Evolutionary conservation across 1,140 invertebrate species (phyloP).

Genomic region (Drosophila ananassae): DNA sequence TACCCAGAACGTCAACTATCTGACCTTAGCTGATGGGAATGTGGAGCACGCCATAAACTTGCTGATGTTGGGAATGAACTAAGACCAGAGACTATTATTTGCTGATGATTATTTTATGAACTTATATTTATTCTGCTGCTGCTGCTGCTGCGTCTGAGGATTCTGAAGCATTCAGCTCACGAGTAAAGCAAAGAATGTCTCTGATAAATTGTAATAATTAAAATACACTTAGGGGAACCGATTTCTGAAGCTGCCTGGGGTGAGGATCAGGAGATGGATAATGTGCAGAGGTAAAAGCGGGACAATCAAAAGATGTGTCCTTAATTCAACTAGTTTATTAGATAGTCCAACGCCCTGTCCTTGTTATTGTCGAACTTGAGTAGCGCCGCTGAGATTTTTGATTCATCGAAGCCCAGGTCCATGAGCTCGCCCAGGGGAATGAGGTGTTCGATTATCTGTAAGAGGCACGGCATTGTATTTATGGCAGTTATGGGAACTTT

Average conservation of each 20-base stretch:
- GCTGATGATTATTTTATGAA: conserved; percentile 19
- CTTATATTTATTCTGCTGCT: conserved; percentile 63
- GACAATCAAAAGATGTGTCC: conserved; percentile 28
- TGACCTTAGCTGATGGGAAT: conserved; percentile 92
- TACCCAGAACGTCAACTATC: conserved; percentile 92
- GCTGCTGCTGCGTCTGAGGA: conserved; percentile 26
- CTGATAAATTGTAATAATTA: conserved; percentile 41
- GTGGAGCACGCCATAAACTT: conserved; percentile 94
- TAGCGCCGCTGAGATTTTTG: conserved; percentile 89
- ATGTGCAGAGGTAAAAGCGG: conserved; percentile 16
- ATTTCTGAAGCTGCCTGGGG: conserved; percentile 15
- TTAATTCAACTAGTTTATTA: conserved; percentile 88
- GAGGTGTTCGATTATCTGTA: conserved; percentile 88
- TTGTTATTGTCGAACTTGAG: conserved; percentile 91
- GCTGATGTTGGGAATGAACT: conserved; percentile 86
- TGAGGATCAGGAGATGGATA: neutral
- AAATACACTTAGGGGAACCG: conserved; percentile 41
- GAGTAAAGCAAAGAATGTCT: conserved; percentile 43
- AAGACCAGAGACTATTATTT: conserved; percentile 16
- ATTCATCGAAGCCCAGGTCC: conserved; percentile 93
- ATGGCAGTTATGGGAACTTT: neutral
- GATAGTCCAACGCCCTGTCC: conserved; percentile 93
- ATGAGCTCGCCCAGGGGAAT: conserved; percentile 89
- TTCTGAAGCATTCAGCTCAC: conserved; percentile 47
- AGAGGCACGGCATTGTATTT: neutral